These are phyloP conservation scores for Urocitellus parryii DNA, from an alignment of 2,113 vertebrate genomes.

Conservation along the genomic window DNA sequence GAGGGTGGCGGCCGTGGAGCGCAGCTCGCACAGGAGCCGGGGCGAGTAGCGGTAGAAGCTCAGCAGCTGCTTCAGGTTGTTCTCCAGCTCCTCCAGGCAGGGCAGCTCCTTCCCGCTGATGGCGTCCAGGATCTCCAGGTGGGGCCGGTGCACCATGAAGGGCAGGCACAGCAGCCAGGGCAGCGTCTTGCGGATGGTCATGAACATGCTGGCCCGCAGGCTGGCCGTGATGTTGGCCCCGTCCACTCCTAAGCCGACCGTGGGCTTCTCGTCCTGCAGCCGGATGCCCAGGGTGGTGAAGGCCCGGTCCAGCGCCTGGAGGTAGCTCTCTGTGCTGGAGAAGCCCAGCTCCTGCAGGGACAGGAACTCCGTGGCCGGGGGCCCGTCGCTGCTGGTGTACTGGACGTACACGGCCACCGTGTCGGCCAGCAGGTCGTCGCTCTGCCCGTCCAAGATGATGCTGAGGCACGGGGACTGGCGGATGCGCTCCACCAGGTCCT, in stretches of 20 bases:
- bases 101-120: conserved; percentile 97
- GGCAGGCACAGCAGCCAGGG: conserved; percentile 97
- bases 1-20: conserved; percentile 93
- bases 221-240: conserved; percentile 93
- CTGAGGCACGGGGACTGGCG: conserved; percentile 96
- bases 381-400: conserved; percentile 93
- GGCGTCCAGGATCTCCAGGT: conserved; percentile 95
- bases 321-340: conserved; percentile 93
- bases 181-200: conserved; percentile 94
- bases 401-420: conserved; percentile 95
- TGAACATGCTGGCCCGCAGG: conserved; percentile 93
- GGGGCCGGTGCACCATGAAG: conserved; percentile 96
- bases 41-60: conserved; percentile 98
- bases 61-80: conserved; percentile 96
- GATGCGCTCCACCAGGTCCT: conserved; percentile 96
- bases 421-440: conserved; percentile 93
- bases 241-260: conserved; percentile 94
- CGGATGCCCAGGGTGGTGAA: conserved; percentile 93
- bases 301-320: conserved; percentile 94
- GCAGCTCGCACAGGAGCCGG: conserved; percentile 94
- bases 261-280: conserved; percentile 93
- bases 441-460: conserved; percentile 96
- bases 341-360: conserved; percentile 94
- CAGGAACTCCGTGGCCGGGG: conserved; percentile 94
- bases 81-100: conserved; percentile 96